These are phyloP conservation scores for Plagodis pulveraria DNA, from an alignment of 2,888 invertebrate species.

Conservation along the genomic window DNA sequence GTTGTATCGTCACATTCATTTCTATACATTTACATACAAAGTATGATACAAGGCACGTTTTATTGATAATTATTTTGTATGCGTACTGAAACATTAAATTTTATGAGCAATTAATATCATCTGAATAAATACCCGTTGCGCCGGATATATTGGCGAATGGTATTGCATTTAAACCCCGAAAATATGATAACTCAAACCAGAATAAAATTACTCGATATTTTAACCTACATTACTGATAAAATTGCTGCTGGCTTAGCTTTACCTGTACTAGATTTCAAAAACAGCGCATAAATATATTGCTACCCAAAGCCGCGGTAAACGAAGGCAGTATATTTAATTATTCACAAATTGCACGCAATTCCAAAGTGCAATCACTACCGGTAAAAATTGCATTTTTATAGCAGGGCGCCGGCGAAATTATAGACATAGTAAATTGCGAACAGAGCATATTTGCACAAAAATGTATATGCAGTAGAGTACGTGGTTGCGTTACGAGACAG, in stretches of 20 bases:
- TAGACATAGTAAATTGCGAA: conserved; percentile 60
- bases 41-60: not conserved
- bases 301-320: conserved; percentile 43
- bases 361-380: conserved; percentile 63
- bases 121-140: too few species aligned
- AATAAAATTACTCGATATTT: too few species aligned
- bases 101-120: too few species aligned
- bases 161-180: too few species aligned
- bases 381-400: conserved; percentile 73
- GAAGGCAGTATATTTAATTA: conserved; percentile 65
- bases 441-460: conserved; percentile 54
- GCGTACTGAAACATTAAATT: too few species aligned
- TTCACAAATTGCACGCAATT: conserved; percentile 60
- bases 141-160: too few species aligned
- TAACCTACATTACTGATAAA: too few species aligned
- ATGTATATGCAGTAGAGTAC: conserved; percentile 30
- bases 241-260: too few species aligned
- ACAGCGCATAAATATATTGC: not conserved
- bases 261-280: not conserved
- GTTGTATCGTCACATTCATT: not conserved
- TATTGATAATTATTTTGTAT: not conserved
- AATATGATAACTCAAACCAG: too few species aligned
- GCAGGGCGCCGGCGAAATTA: conserved; percentile 59
- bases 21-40: conserved; percentile 1
- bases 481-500: not conserved